A percentile compares a stretch with the other conserved stretches of the same genome.
phyloP scores from a whole-genome alignment of 2,888 invertebrate genomes.

The Ormia ochracea region DNA sequence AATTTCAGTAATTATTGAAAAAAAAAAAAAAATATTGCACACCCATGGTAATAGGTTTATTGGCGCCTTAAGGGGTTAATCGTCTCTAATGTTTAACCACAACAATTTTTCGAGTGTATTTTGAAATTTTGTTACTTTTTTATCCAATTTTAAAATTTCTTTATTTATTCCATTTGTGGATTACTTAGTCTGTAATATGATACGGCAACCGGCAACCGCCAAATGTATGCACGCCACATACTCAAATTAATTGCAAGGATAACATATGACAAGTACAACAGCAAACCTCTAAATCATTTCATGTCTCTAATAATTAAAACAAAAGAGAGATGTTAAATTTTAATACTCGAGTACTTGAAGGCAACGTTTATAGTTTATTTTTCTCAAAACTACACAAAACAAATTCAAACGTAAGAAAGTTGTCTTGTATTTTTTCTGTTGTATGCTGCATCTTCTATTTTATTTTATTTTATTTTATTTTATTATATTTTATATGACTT shows the following conservation, averaged over 20 bases:
- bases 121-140: too few relatives aligned
- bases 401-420: not conserved
- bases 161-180: too few relatives aligned
- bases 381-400: not conserved
- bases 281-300: not conserved
- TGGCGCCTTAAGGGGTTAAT: too few relatives aligned
- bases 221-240: not conserved
- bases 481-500: slow-evolving; percentile 13
- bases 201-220: slow-evolving; percentile 67
- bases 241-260: slow-evolving; percentile 9
- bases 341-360: not conserved
- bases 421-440: not conserved
- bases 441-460: slow-evolving; percentile 1
- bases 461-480: too few relatives aligned
- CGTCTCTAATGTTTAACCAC: too few relatives aligned
- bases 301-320: too few relatives aligned
- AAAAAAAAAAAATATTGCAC: too few relatives aligned
- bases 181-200: slow-evolving; percentile 70
- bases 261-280: not conserved
- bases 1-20: too few relatives aligned
- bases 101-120: too few relatives aligned
- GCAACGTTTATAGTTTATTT: not conserved
- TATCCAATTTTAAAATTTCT: too few relatives aligned
- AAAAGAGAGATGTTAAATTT: not conserved
- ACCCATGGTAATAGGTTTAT: too few relatives aligned